Evolutionary conservation across 1,140 invertebrate genomes (phyloP).

Genomic region (Cotesia glomerata): DNA sequence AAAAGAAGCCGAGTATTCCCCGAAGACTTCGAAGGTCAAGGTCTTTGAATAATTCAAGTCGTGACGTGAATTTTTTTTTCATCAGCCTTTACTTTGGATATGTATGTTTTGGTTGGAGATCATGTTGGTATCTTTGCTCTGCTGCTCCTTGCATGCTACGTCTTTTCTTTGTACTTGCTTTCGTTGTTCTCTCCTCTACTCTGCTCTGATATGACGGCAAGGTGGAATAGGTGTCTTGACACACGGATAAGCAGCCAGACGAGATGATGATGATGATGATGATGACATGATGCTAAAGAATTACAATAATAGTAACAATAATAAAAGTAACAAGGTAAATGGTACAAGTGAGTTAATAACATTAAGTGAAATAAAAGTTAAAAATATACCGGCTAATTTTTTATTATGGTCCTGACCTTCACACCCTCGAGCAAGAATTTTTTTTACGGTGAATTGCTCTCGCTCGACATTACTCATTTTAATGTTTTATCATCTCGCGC

Average conservation of each 20-base stretch:
- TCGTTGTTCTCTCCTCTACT: background rate
- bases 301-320: background rate
- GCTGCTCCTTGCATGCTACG: background rate
- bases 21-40: conserved; percentile 19
- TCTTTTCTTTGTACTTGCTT: background rate
- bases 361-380: background rate
- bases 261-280: background rate
- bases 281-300: background rate
- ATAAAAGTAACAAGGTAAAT: too few relatives aligned
- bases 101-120: background rate
- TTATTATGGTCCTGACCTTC: too few relatives aligned
- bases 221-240: too few relatives aligned
- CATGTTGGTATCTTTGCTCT: background rate
- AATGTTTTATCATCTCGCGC: too few relatives aligned
- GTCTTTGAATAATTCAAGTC: conserved; percentile 27
- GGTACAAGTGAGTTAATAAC: background rate
- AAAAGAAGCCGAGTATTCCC: conserved; percentile 5
- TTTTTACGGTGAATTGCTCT: too few relatives aligned
- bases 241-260: too few relatives aligned
- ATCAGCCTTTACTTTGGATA: background rate
- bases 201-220: too few relatives aligned
- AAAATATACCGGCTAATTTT: conserved; percentile 11
- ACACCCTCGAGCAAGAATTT: too few relatives aligned
- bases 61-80: conserved; percentile 14
- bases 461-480: too few relatives aligned